Evolutionary conservation across 2,888 invertebrate genomes (phyloP), one percentile per base, ranked within the genome.

Genomic region (Pycnomerus fuliginosus): DNA sequence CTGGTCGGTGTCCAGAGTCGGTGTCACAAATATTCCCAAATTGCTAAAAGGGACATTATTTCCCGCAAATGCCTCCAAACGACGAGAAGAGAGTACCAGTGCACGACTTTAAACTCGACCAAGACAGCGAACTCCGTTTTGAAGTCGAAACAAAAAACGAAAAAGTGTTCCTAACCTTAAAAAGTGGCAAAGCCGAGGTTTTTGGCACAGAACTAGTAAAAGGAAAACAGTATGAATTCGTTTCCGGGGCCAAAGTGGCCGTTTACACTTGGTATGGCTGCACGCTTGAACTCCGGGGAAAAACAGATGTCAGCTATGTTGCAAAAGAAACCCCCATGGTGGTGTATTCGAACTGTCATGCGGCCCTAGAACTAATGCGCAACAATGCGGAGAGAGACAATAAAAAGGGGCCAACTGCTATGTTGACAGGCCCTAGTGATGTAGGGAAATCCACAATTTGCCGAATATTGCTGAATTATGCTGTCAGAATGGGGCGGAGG

Each of bases 311-410:
- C 15, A 91, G 88, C 53, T 98, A 98, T 69, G 82, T 94, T 0
- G 92, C 97, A 0, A 93, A 92, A 69, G 95, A 97, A 67, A 98
- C 98, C 0, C 97, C 97, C 0, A 97, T 96, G 95, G 84, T 85
- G 56, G 85, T 95, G 53, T 99, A 99, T 69, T 76, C 96, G 2
- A 99, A 99, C 71, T 90, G 92, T 11, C 98, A 99, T 70, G 92
- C 91, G 5, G 95, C 93, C 0, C 75, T 99, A 50, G 98, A 99
- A 67, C 87, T 92, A 58, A 81, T 95, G 73, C 76, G 98, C 50
- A 79, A 83, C 24, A 82, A 84, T 16, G 91, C 95, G 0, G 93
- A 92, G 56, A 82, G 83, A 57, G 79, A 79, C 24, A 78, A 79
- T 49, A 78, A 78, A 2, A 76, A 85, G 50, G 94, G 94, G 0